Evolutionary conservation across 2,797 vertebrate species (phyloP).

Genomic region (Spinus olivaceus): DNA sequence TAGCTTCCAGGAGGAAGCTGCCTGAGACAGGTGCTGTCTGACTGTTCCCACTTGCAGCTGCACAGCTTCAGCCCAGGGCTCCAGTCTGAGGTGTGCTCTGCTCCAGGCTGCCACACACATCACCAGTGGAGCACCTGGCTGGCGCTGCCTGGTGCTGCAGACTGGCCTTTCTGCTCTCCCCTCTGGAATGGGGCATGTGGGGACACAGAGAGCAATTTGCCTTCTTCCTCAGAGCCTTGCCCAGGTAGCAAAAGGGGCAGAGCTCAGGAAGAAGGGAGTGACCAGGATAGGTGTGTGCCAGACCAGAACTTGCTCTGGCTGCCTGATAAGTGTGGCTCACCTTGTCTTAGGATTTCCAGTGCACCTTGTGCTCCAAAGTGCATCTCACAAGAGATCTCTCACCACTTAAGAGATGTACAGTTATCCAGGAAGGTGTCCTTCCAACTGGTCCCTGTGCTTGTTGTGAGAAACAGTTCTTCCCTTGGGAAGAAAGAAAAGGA

Average conservation of each 20-base stretch:
- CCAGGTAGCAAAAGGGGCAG: neutral
- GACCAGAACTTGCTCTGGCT: neutral
- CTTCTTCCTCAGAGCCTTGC: neutral
- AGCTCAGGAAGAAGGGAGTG: neutral
- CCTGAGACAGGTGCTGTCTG: neutral
- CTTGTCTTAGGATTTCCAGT: neutral
- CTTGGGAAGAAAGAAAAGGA: neutral
- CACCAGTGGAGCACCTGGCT: neutral
- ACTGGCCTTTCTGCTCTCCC: neutral
- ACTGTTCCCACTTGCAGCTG: neutral
- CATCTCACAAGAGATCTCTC: neutral
- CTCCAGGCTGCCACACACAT: neutral
- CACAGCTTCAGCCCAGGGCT: neutral
- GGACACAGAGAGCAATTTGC: neutral
- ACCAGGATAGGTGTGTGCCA: neutral
- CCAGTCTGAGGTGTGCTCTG: neutral
- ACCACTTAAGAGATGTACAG: neutral
- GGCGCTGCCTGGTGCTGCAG: neutral
- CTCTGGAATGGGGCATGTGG: rapidly evolving
- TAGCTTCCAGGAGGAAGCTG: neutral
- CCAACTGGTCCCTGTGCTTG: neutral
- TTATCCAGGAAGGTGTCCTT: neutral
- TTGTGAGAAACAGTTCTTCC: neutral
- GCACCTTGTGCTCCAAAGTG: neutral
- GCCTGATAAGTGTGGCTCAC: neutral